Evolutionary conservation across 2,113 vertebrate genomes (phyloP).

Genomic region (Sinocyclocheilus anshuiensis): DNA sequence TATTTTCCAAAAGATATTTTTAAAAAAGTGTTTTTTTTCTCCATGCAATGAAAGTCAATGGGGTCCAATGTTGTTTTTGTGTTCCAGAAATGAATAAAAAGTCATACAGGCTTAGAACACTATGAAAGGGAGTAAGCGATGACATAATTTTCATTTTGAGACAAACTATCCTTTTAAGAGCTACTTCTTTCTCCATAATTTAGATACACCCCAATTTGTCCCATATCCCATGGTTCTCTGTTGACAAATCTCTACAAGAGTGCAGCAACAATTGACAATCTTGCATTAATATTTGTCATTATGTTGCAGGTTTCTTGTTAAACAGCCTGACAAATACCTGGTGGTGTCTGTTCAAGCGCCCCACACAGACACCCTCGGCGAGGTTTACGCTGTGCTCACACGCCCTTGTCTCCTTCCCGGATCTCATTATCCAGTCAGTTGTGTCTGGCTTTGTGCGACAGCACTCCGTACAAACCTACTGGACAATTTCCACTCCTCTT

Average conservation of each 20-base stretch:
- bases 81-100: not conserved
- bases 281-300: not conserved
- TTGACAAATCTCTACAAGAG: not conserved
- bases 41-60: not conserved
- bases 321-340: not conserved
- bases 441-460: slow-evolving; percentile 64
- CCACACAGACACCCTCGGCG: slow-evolving; percentile 17
- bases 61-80: not conserved
- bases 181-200: not conserved
- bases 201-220: not conserved
- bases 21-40: not conserved
- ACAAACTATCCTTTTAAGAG: not conserved
- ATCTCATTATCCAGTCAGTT: slow-evolving; percentile 72
- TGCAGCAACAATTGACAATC: not conserved
- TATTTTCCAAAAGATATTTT: not conserved
- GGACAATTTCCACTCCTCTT: slow-evolving; percentile 79
- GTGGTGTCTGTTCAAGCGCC: slow-evolving; percentile 7
- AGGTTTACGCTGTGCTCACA: slow-evolving; percentile 45
- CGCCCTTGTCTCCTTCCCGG: slow-evolving; percentile 60
- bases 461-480: slow-evolving; percentile 64
- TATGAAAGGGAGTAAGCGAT: not conserved
- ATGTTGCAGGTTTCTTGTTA: not conserved
- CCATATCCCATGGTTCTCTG: not conserved
- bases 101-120: not conserved
- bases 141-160: not conserved